Base-by-base conservation (phyloP, 2,113 vertebrate species). In the Suncus etruscus region DNA sequence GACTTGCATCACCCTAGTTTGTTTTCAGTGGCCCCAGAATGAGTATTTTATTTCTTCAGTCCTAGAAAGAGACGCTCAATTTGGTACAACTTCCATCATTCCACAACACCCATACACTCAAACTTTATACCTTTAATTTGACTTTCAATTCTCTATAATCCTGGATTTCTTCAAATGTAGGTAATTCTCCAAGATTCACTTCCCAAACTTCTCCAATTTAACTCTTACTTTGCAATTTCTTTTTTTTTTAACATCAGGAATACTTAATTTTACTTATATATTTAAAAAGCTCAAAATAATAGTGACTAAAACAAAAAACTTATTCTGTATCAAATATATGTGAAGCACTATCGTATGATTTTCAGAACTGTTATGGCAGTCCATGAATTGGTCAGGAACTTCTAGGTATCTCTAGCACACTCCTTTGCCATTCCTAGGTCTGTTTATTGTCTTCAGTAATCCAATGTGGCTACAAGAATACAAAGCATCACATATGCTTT, bases 31-130 rank as follows among this genome's bases (percentile, higher is more conserved):
- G 6, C 47, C 48, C 11, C 22, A 48, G 58, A 66, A 70, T 81
- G 66, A 75, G 25, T 4, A n/a, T 29, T 65, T 72, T 85, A 3
- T 70, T 65, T 65, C 73, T 88, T 48, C 54, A 20, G 75, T 80
- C 87, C 48, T 75, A 87, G 31, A 80, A 87, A 87, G 22, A 83
- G 22, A 84, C 2, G 25, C 58, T 87, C 86, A 74, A 84, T 3
- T 5, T 1, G 8, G 66, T 50, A 25, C 68, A 83, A 69, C 78
- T 69, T 58, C 58, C 24, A 63, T 3, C 14, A 76, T n/a, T 16
- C 47, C 31, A 27, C 3, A 14, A 11, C 9, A 27, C 7, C 54
- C 5, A 69, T 2, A 78, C 68, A 79, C 50, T 69, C 47, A 39
- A 73, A 16, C 15, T 31, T 75, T 65, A 70, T 4, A 50, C 29